phyloP scores from a whole-genome alignment of 2,797 vertebrate species.

The Clarias laeviceps region DNA sequence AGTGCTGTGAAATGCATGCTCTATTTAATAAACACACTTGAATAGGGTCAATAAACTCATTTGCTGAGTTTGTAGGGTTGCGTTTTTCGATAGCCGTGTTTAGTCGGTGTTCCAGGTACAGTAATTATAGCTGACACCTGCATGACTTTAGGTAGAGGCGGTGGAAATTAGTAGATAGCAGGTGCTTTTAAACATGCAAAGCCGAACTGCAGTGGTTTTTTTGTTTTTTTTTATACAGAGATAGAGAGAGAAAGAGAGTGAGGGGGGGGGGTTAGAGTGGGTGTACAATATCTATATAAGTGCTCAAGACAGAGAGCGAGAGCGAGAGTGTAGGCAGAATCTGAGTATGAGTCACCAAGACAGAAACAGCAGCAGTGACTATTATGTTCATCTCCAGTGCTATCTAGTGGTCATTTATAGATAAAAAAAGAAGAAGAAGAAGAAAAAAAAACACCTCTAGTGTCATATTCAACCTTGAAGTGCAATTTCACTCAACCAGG shows the following conservation, averaged over 20 bases:
- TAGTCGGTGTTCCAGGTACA: slow-evolving; percentile 17
- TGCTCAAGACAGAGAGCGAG: slow-evolving; percentile 17
- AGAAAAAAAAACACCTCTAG: not conserved
- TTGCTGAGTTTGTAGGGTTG: slow-evolving; percentile 9
- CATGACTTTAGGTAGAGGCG: slow-evolving; percentile 15
- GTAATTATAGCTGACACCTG: slow-evolving; percentile 33
- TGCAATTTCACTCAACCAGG: not conserved
- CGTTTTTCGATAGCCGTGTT: slow-evolving; percentile 9
- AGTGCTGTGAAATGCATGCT: not conserved
- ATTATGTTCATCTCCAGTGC: slow-evolving; percentile 28
- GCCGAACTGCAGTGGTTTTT: not conserved
- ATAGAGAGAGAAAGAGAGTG: slow-evolving; percentile 2
- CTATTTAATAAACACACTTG: slow-evolving; percentile 3
- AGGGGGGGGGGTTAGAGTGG: slow-evolving; percentile 5
- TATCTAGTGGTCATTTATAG: slow-evolving; percentile 53
- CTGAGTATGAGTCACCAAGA: slow-evolving; percentile 45
- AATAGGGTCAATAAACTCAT: slow-evolving; percentile 32
- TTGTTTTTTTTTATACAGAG: slow-evolving; percentile 3
- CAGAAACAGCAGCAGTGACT: slow-evolving; percentile 41
- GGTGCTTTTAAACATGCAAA: slow-evolving; percentile 27
- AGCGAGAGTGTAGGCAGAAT: slow-evolving; percentile 45
- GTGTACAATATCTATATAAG: slow-evolving; percentile 39
- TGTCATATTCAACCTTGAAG: not conserved
- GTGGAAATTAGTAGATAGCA: slow-evolving; percentile 25
- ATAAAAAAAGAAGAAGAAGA: not conserved